Evolutionary conservation across 2,113 vertebrate species (phyloP).

Genomic region (Scatophagus argus): DNA sequence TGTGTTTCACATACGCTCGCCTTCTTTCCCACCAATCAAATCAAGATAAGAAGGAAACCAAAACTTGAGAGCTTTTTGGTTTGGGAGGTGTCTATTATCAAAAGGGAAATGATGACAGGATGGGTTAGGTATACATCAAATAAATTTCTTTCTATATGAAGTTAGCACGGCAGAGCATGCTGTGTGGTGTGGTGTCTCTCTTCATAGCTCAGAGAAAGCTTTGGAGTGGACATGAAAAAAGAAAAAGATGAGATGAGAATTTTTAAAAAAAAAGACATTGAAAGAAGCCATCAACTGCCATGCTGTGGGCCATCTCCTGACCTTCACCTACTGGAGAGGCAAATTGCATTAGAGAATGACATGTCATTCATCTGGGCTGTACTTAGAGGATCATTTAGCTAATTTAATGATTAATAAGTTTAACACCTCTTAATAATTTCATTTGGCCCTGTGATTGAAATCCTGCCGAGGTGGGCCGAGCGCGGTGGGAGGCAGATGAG

Average conservation of each 20-base stretch:
- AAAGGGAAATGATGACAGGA: slow-evolving; percentile 59
- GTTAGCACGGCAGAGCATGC: neutral
- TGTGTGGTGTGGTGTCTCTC: no score
- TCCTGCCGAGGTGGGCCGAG: slow-evolving; percentile 88
- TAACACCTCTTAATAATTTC: slow-evolving; percentile 99
- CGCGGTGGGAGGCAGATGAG: slow-evolving; percentile 94
- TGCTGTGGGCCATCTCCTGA: slow-evolving; percentile 89
- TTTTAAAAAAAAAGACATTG: slow-evolving; percentile 16
- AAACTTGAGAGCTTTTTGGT: slow-evolving; percentile 56
- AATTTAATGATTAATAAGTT: slow-evolving; percentile 99
- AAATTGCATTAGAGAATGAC: slow-evolving; percentile 98
- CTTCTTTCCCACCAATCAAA: slow-evolving; percentile 66
- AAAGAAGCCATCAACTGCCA: slow-evolving; percentile 33
- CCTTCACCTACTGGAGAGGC: slow-evolving; percentile 92
- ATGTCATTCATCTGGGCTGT: slow-evolving; percentile 94
- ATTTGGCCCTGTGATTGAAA: slow-evolving; percentile 97
- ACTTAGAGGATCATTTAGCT: slow-evolving; percentile 98
- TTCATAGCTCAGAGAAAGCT: neutral
- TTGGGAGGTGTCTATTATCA: slow-evolving; percentile 24
- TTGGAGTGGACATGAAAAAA: neutral
- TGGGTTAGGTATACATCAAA: slow-evolving; percentile 8
- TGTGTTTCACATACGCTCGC: slow-evolving; percentile 46
- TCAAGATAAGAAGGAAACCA: slow-evolving; percentile 66
- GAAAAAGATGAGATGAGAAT: slow-evolving; percentile 15
- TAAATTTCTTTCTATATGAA: slow-evolving; percentile 8